Evolutionary conservation across 2,797 vertebrate species (phyloP), one percentile per base, ranked within the genome.

Genomic region (Periophthalmus magnuspinnatus): DNA sequence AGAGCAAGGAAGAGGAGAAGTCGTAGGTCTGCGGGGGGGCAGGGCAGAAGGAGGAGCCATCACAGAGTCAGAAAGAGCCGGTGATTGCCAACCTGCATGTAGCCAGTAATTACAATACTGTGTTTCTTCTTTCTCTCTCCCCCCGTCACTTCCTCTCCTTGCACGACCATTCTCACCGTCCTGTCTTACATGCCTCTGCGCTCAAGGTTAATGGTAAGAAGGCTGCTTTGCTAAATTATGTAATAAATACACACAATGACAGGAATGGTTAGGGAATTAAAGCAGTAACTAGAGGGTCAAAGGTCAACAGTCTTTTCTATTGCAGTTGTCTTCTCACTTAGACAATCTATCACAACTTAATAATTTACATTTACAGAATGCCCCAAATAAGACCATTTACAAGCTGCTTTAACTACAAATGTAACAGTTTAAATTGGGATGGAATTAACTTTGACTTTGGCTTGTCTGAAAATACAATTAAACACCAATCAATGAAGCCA

Each of bases 61-160:
- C 64, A 82, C 70, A 56, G 67, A 84, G 71, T 78, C 85, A 69
- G 72, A 83, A 81, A 83, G 77, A 79, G 78, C 72, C 79, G 79
- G 74, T 87, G 87, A 91, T 90, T 90, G 84, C 81, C 81, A 87
- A 75, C 76, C 89, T 90, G 84, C 84, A 52, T 89, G 88, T 64
- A 78, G 82, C 76, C 76, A 10, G 81, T 89, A 87, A 89, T 90
- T 88, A 86, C 81, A 79, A 79, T 70, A 76, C 78, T 84, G 84
- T 76, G 79, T 78, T 88, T 58, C n/a, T 66, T 71, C 33, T 68
- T 34, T 71, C 67, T 33, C 62, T 58, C 34, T 36, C 70, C 22
- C 34, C 50, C 78, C 80, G 61, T n/a, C 58, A 33, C 41, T 76
- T 70, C 63, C 68, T 65, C 78, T 71, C 24, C 65, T 71, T 69